phyloP scores from a whole-genome alignment of 2,113 vertebrate genomes.

The Grantiella picta region DNA sequence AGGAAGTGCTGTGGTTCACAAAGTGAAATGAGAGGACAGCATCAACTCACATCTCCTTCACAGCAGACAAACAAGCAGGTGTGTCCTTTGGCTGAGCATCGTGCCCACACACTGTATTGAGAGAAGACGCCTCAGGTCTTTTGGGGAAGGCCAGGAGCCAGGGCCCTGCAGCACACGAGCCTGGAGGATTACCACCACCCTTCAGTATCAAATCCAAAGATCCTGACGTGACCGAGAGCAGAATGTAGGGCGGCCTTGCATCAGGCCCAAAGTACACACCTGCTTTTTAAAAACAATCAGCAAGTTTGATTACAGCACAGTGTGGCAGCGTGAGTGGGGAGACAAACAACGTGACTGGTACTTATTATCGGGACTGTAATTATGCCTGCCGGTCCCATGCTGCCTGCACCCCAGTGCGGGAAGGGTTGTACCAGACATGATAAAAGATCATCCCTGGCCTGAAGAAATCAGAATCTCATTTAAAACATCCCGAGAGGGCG shows the following conservation, averaged over 20 bases:
- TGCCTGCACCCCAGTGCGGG: background rate
- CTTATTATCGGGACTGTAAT: constrained; percentile 7
- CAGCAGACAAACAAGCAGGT: background rate
- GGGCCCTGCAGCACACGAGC: background rate
- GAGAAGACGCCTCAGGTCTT: background rate
- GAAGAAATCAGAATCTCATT: constrained; percentile 37
- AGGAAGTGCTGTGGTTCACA: background rate
- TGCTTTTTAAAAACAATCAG: constrained; percentile 12
- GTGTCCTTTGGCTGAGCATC: background rate
- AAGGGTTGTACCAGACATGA: background rate
- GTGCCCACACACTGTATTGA: fast-evolving
- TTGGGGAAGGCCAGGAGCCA: background rate
- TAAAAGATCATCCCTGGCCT: constrained; percentile 1
- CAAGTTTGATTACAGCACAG: background rate
- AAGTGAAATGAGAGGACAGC: background rate
- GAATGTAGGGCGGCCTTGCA: constrained; percentile 5
- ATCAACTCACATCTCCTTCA: background rate
- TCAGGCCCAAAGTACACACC: background rate
- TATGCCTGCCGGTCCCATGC: constrained; percentile 25
- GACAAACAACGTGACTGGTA: background rate
- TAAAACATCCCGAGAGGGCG: background rate
- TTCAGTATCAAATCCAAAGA: background rate
- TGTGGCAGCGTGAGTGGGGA: background rate
- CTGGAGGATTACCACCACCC: background rate
- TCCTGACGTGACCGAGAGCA: background rate